These are phyloP conservation scores for Pseudolaguvia tuberculata DNA, from an alignment of 2,113 vertebrate genomes.

Conservation along the genomic window DNA sequence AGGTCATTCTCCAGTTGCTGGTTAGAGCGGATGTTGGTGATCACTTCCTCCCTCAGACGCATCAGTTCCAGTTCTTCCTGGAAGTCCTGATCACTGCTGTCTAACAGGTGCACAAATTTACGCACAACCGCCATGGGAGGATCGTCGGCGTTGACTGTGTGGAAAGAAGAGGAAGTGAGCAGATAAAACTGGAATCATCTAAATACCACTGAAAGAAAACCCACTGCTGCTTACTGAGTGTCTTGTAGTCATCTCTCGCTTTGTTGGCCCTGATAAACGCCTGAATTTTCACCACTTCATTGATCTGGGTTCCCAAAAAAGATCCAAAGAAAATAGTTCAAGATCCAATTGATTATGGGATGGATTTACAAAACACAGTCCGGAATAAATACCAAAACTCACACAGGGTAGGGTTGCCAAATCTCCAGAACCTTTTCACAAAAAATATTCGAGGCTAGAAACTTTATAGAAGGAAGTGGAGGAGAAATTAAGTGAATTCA, in stretches of 20 bases:
- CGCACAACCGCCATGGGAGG: constrained; percentile 93
- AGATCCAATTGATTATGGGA: background rate
- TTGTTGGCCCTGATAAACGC: constrained; percentile 98
- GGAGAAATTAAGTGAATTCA: no score
- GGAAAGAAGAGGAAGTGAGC: background rate
- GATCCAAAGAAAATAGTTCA: constrained; percentile 18
- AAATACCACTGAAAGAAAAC: background rate
- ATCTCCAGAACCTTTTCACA: no score
- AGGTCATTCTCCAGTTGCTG: constrained; percentile 96
- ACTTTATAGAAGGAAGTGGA: no score
- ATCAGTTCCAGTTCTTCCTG: constrained; percentile 96
- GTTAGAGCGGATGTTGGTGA: constrained; percentile 94
- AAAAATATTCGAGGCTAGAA: no score
- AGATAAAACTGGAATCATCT: background rate
- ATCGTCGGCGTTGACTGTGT: constrained; percentile 76
- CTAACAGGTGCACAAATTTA: constrained; percentile 95
- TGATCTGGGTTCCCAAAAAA: constrained; percentile 69
- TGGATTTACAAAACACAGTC: background rate
- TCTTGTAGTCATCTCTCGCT: constrained; percentile 97
- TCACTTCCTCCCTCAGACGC: constrained; percentile 90
- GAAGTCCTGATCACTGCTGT: constrained; percentile 97
- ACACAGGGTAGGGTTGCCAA: no score
- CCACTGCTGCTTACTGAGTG: constrained; percentile 87
- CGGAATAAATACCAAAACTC: background rate
- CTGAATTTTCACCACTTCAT: constrained; percentile 93